Percentiles rank a stretch among this genome's conserved stretches.
Conservation (phyloP, 2,888 invertebrate species). For the Habrosyne pyritoides region DNA sequence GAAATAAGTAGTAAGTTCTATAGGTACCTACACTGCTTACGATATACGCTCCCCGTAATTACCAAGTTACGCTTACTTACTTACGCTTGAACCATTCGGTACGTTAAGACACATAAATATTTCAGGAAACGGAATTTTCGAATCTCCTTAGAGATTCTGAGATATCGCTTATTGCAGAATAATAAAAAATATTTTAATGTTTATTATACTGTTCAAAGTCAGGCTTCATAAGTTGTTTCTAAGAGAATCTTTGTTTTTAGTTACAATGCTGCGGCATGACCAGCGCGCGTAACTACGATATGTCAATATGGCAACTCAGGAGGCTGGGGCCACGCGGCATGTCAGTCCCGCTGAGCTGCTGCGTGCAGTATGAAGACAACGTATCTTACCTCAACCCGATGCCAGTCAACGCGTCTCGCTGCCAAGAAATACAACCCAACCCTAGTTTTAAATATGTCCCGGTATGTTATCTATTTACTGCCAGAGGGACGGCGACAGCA, state of each 20-base stretch:
- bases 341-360: conserved; percentile 88
- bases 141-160: no score
- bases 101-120: no score
- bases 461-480: conserved; percentile 59
- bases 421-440: conserved; percentile 86
- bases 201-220: no score
- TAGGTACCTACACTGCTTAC: no score
- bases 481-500: no score
- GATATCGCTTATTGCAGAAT: no score
- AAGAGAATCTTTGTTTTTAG: conserved; percentile 77
- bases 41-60: no score
- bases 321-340: conserved; percentile 88
- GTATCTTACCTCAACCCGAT: conserved; percentile 89
- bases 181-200: no score
- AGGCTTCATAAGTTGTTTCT: no score
- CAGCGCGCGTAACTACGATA: conserved; percentile 91
- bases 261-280: conserved; percentile 92
- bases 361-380: conserved; percentile 84
- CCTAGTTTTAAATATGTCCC: conserved; percentile 83
- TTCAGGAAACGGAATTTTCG: no score
- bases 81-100: no score
- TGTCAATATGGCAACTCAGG: conserved; percentile 90
- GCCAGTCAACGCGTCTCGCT: conserved; percentile 87
- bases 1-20: neutral
- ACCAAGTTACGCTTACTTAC: no score